Percentiles rank a stretch among this genome's conserved stretches.
phyloP scores from a whole-genome alignment of 1,140 invertebrate species.

The Aphidius ervi region DNA sequence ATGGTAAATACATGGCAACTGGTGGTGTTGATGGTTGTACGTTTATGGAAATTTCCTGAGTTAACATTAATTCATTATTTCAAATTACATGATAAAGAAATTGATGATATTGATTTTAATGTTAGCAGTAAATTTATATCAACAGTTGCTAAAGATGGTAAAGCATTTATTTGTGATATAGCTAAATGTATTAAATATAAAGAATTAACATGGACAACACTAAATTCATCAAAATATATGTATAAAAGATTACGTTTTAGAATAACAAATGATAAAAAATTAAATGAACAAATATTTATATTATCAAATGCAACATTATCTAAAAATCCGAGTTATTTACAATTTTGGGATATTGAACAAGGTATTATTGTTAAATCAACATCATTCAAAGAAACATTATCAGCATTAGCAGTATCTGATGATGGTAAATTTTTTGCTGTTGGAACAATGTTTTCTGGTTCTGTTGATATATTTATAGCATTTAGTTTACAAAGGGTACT shows the following conservation, averaged over 20 bases:
- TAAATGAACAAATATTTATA: slow-evolving; percentile 72
- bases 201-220: slow-evolving; percentile 70
- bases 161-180: slow-evolving; percentile 75
- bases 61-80: slow-evolving; percentile 67
- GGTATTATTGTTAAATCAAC: slow-evolving; percentile 56
- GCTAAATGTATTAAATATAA: slow-evolving; percentile 60
- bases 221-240: slow-evolving; percentile 71
- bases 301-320: slow-evolving; percentile 74
- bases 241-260: slow-evolving; percentile 76
- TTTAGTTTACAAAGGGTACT: slow-evolving; percentile 88
- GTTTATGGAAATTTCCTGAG: slow-evolving; percentile 86
- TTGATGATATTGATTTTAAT: slow-evolving; percentile 90
- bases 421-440: slow-evolving; percentile 88
- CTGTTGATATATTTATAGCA: slow-evolving; percentile 83
- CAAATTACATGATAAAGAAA: slow-evolving; percentile 70
- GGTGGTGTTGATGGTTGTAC: slow-evolving; percentile 85
- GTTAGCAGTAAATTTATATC: slow-evolving; percentile 70
- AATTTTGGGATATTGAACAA: slow-evolving; percentile 64
- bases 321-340: slow-evolving; percentile 68
- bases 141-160: slow-evolving; percentile 84
- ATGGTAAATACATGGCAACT: slow-evolving; percentile 78
- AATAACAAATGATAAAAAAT: slow-evolving; percentile 48
- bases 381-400: slow-evolving; percentile 70
- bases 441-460: slow-evolving; percentile 89
- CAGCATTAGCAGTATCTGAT: slow-evolving; percentile 81